These are phyloP conservation scores for Platynereis dumerilii DNA, from an alignment of 2,888 invertebrate genomes.

Conservation along the genomic window DNA sequence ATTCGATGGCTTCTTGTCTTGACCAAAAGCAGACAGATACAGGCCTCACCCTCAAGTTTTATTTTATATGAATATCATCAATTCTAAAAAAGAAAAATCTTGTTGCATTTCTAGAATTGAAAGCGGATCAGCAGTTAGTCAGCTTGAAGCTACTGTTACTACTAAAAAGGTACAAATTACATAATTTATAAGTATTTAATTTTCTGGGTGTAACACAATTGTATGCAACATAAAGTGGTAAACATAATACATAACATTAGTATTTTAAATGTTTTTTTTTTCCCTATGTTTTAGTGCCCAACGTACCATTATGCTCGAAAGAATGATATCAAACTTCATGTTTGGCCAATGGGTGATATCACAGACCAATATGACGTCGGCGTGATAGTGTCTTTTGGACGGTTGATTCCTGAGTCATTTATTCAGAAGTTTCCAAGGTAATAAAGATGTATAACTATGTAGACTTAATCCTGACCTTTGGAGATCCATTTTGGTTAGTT, in stretches of 20 bases:
- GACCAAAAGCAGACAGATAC: neutral
- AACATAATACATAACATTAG: no score
- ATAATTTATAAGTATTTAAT: no score
- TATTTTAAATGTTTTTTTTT: no score
- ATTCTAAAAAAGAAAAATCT: neutral
- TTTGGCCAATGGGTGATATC: slow-evolving; percentile 68
- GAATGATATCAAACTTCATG: slow-evolving; percentile 69
- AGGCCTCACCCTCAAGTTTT: no score
- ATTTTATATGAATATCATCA: no score
- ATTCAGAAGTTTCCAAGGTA: slow-evolving; percentile 82
- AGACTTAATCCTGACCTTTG: no score
- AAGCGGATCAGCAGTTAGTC: neutral
- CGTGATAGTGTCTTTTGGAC: slow-evolving; percentile 91
- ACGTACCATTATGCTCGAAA: slow-evolving; percentile 75
- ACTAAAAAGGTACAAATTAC: slow-evolving; percentile 10
- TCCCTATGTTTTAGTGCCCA: slow-evolving; percentile 47
- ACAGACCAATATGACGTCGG: slow-evolving; percentile 78
- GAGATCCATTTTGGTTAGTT: no score
- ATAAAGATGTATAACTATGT: no score
- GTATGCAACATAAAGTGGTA: no score
- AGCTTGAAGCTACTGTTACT: slow-evolving; percentile 10
- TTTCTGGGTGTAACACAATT: no score
- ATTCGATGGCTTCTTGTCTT: no score
- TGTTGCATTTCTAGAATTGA: neutral
- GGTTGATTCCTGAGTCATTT: slow-evolving; percentile 79